phyloP scores from a whole-genome alignment of 1,140 invertebrate genomes.

The Heliconius melpomene region DNA sequence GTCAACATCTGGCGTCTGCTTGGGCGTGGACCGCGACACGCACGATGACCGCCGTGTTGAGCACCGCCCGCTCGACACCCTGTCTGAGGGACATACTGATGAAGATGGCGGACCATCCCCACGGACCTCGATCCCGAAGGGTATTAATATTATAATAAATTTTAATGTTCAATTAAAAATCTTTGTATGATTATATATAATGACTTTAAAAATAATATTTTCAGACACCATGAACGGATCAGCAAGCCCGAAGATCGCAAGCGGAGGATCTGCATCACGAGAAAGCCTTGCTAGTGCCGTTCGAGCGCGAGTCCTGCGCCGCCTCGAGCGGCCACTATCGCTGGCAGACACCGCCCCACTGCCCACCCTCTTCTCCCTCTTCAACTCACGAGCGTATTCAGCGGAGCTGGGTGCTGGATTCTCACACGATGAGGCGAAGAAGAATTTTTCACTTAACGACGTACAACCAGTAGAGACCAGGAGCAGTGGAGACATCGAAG shows the following conservation, averaged over 20 bases:
- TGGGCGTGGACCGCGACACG: slow-evolving; percentile 17
- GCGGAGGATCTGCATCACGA: slow-evolving; percentile 42
- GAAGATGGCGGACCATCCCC: slow-evolving; percentile 65
- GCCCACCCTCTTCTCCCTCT: slow-evolving; percentile 46
- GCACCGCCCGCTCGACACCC: slow-evolving; percentile 60
- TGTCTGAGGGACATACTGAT: slow-evolving; percentile 66
- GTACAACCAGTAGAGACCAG: slow-evolving; percentile 47
- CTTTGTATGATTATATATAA: background rate
- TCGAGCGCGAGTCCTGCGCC: slow-evolving; percentile 51
- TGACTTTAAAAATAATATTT: slow-evolving; percentile 32
- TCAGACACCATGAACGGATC: slow-evolving; percentile 58
- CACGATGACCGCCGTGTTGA: slow-evolving; percentile 40
- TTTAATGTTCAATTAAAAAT: too few relatives aligned
- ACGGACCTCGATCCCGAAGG: slow-evolving; percentile 55
- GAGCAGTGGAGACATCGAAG: slow-evolving; percentile 56
- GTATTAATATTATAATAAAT: slow-evolving; percentile 34
- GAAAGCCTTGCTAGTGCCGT: slow-evolving; percentile 61
- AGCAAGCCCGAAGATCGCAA: slow-evolving; percentile 42
- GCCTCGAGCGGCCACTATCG: slow-evolving; percentile 55
- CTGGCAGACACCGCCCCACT: slow-evolving; percentile 51
- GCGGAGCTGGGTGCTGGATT: slow-evolving; percentile 44
- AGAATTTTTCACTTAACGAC: slow-evolving; percentile 45
- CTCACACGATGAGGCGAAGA: slow-evolving; percentile 33
- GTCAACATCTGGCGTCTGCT: slow-evolving; percentile 40
- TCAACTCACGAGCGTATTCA: slow-evolving; percentile 55